Evolutionary conservation across 1,140 invertebrate species (phyloP), one percentile per base, ranked within the genome.

Genomic region (Calycopis cecrops): DNA sequence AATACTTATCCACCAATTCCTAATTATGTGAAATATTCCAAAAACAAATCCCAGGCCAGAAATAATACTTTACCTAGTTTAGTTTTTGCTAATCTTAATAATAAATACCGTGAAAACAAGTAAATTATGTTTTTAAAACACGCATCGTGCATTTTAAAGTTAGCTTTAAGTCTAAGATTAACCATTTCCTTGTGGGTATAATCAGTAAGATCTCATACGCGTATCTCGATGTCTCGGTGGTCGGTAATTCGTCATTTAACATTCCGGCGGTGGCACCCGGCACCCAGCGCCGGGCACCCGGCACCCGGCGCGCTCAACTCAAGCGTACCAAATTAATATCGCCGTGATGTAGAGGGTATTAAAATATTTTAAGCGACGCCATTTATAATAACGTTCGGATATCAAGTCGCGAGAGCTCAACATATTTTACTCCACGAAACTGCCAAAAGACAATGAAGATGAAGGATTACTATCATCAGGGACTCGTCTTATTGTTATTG

Each of bases 361-460:
- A 87, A 86, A 87, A 84, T 80, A 87, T 85, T 84, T 84, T 82
- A 79, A 87, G 81, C 71, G 79, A 82, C 69, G 81, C 81, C 77
- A 87, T 87, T 87, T 84, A 82, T 86, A 86, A 86, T 76, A 76
- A 79, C 79, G 74, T 81, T 76, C 78, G 71, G 75, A 82, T 80
- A 84, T 83, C 78, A 79, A 74, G 73, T 82, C 81, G 77, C 76
- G 57, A 79, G 71, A 73, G 73, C 69, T 69, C 63, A 76, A 80
- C 76, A 83, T 87, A 87, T 85, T 80, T 85, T 87, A 87, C 84
- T 84, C 76, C 77, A 70, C 65, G 79, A 85, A 87, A 84, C 75
- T 86, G 83, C 81, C 81, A 86, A 85, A 82, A 86, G 83, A 86
- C 83, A 86, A 86, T 86, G 81, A 86, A 67, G 72, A 76, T 86